phyloP scores from a whole-genome alignment of 2,888 invertebrate species.

The Lordiphosa andalusiaca region DNA sequence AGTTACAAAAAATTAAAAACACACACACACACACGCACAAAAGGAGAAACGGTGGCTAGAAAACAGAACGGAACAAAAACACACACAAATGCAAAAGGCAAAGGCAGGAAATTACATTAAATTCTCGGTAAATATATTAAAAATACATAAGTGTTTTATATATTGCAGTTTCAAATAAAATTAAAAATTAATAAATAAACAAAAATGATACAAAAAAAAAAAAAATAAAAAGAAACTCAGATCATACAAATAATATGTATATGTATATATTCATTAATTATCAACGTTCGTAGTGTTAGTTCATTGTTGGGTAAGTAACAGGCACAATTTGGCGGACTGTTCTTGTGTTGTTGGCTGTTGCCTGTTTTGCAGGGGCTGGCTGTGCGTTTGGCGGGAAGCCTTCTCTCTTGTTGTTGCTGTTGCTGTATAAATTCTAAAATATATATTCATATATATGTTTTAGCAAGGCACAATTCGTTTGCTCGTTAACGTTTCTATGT shows the following conservation, averaged over 20 bases:
- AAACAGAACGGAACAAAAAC: neutral
- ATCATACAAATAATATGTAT: neutral
- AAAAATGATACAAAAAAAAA: too few relatives aligned
- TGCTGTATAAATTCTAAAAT: conserved; percentile 31
- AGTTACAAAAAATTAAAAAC: conserved; percentile 36
- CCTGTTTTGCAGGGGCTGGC: conserved; percentile 6
- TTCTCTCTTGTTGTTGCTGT: conserved; percentile 7
- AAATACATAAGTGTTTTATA: too few relatives aligned
- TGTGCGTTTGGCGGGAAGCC: conserved; percentile 16
- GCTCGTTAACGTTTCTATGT: conserved; percentile 29
- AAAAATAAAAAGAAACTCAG: too few relatives aligned
- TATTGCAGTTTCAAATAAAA: too few relatives aligned
- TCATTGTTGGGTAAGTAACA: conserved; percentile 37
- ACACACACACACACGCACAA: conserved; percentile 3
- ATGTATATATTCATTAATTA: conserved; percentile 8
- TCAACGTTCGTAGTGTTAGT: conserved; percentile 32
- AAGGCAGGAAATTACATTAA: neutral
- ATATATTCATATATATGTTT: conserved; percentile 28
- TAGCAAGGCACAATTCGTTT: conserved; percentile 65
- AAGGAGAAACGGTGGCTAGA: conserved; percentile 19
- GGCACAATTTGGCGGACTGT: conserved; percentile 41
- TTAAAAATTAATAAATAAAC: too few relatives aligned
- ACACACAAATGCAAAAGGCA: neutral
- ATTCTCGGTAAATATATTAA: too few relatives aligned
- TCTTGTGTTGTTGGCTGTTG: conserved; percentile 19